Percentiles rank a stretch among this genome's conserved stretches.
phyloP scores from a whole-genome alignment of 2,888 invertebrate genomes.

The Spialia ferax region DNA sequence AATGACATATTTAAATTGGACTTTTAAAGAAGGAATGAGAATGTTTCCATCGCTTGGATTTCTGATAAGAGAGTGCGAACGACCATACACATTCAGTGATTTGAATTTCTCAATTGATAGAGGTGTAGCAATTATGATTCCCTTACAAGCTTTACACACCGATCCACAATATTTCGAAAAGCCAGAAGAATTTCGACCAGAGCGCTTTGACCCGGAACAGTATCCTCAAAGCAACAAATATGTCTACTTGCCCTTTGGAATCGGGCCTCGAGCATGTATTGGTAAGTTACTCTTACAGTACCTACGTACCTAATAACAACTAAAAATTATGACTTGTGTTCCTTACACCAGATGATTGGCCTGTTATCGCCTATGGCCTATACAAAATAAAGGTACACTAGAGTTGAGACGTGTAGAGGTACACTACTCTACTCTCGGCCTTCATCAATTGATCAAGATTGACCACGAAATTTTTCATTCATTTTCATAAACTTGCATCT shows the following conservation, averaged over 20 bases:
- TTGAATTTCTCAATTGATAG: slow-evolving; percentile 50
- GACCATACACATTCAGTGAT: slow-evolving; percentile 49
- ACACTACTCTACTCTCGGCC: no score
- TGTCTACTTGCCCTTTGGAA: slow-evolving; percentile 39
- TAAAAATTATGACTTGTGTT: no score
- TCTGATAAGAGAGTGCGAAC: slow-evolving; percentile 42
- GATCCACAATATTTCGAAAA: slow-evolving; percentile 53
- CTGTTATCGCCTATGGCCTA: no score
- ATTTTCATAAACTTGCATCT: no score
- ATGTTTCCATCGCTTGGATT: slow-evolving; percentile 46
- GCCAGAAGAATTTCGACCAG: slow-evolving; percentile 52
- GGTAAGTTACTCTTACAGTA: slow-evolving; percentile 30
- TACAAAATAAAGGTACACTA: no score
- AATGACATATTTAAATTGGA: slow-evolving; percentile 46
- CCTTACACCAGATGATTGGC: no score
- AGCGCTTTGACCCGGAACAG: slow-evolving; percentile 48
- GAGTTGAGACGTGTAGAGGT: no score
- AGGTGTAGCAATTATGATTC: slow-evolving; percentile 50
- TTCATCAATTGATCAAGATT: no score
- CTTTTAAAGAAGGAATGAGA: slow-evolving; percentile 49
- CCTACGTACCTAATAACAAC: no score
- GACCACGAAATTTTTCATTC: no score
- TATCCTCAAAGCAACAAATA: slow-evolving; percentile 23
- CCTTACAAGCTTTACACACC: slow-evolving; percentile 53
- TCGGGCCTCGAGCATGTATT: slow-evolving; percentile 40